Percentiles rank a stretch among this genome's conserved stretches.
phyloP scores from a whole-genome alignment of 2,888 invertebrate species.

The Netelia fuscicornis region DNA sequence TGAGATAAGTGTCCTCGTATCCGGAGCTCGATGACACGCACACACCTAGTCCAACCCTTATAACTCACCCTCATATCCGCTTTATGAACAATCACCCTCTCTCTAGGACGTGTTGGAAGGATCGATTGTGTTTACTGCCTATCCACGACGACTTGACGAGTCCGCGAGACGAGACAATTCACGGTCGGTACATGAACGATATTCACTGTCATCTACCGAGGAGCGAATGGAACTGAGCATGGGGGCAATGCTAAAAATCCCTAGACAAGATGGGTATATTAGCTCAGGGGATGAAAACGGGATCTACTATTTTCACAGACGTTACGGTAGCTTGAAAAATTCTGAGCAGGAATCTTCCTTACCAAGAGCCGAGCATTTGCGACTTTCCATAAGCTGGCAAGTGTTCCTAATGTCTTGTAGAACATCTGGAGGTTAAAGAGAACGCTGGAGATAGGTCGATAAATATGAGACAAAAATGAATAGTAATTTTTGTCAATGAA shows the following conservation, averaged over 20 bases:
- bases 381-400: conserved; percentile 10
- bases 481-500: not conserved
- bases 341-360: conserved; percentile 48
- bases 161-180: not conserved
- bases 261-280: not conserved
- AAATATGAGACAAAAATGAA: not conserved
- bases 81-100: conserved; percentile 13
- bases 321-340: not conserved
- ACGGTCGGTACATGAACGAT: conserved; percentile 51
- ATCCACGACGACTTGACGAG: not conserved
- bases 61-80: not conserved
- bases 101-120: not conserved
- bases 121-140: conserved; percentile 46
- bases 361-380: conserved; percentile 35
- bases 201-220: conserved; percentile 24
- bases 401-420: not conserved
- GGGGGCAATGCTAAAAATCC: not conserved
- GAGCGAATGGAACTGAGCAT: conserved; percentile 8
- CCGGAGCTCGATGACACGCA: conserved; percentile 1
- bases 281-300: not conserved
- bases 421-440: not conserved
- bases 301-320: not conserved
- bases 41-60: not conserved
- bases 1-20: conserved; percentile 9
- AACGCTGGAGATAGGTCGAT: conserved; percentile 5